These are phyloP conservation scores for Hesperia comma DNA, from an alignment of 2,888 invertebrate genomes.

Conservation along the genomic window DNA sequence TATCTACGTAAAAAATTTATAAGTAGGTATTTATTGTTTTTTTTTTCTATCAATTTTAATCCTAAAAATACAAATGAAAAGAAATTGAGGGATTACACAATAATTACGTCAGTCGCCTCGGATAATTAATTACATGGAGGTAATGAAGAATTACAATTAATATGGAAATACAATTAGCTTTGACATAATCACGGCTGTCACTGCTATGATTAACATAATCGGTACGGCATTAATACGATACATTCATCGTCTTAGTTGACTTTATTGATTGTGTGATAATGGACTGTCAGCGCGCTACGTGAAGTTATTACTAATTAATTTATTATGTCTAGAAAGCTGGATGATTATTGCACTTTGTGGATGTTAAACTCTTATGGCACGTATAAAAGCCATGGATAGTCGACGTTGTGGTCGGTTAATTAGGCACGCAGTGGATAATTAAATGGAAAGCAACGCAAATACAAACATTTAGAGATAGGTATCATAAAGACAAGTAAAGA, in stretches of 20 bases:
- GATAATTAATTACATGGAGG: conserved; percentile 14
- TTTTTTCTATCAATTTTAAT: no score
- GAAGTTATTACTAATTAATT: background rate
- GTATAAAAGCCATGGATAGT: background rate
- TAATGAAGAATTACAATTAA: conserved; percentile 2
- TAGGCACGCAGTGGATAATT: no score
- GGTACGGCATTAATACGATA: conserved; percentile 17
- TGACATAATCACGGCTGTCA: conserved; percentile 15
- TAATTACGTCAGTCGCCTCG: background rate
- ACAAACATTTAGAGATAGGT: no score
- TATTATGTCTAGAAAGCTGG: background rate
- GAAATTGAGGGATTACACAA: background rate
- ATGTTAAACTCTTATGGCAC: background rate
- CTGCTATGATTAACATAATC: conserved; percentile 20
- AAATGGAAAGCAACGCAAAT: no score
- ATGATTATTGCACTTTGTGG: background rate
- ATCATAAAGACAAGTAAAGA: no score
- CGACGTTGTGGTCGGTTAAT: no score
- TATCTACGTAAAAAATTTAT: no score
- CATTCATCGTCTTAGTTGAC: conserved; percentile 8
- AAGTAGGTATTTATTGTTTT: no score
- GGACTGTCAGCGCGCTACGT: background rate
- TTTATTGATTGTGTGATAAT: conserved; percentile 12
- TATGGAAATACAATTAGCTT: conserved; percentile 9
- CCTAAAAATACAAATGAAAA: no score